phyloP scores from a whole-genome alignment of 2,113 vertebrate genomes.

The Narcine bancroftii region DNA sequence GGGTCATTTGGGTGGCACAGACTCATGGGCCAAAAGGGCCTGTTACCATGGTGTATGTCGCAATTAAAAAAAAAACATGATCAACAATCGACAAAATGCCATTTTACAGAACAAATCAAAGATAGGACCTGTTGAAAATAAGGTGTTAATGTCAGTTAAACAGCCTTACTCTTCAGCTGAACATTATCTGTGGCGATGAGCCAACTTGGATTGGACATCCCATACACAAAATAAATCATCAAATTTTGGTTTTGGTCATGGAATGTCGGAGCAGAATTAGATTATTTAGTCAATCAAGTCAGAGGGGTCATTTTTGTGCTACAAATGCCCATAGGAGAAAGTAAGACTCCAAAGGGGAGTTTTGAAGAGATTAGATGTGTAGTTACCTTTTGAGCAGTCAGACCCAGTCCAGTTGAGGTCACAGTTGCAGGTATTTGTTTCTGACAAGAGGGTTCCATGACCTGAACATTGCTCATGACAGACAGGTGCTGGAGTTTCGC shows the following conservation, averaged over 20 bases:
- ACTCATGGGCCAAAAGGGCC: too few species aligned
- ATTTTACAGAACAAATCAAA: not conserved
- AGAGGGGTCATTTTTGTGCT: not conserved
- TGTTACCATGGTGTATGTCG: too few species aligned
- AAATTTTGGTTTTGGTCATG: too few species aligned
- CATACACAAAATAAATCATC: not conserved
- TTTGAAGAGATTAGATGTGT: not conserved
- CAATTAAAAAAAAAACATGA: too few species aligned
- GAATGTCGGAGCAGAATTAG: too few species aligned
- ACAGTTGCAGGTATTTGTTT: conserved; percentile 69
- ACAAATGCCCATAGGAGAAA: not conserved
- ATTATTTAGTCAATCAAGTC: too few species aligned
- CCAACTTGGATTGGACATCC: not conserved
- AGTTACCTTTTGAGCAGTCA: conserved; percentile 77
- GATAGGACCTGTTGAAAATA: not conserved
- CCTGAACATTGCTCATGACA: conserved; percentile 93
- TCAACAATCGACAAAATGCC: not conserved
- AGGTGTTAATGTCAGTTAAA: not conserved
- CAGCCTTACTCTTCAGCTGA: not conserved
- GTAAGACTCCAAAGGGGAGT: not conserved
- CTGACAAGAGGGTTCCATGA: conserved; percentile 78
- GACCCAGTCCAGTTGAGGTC: conserved; percentile 86
- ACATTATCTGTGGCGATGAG: too few species aligned
- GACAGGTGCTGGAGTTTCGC: conserved; percentile 72
- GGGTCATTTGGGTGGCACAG: too few species aligned